Base-by-base conservation (phyloP, 1,140 invertebrate genomes). In the Eurosta solidaginis region DNA sequence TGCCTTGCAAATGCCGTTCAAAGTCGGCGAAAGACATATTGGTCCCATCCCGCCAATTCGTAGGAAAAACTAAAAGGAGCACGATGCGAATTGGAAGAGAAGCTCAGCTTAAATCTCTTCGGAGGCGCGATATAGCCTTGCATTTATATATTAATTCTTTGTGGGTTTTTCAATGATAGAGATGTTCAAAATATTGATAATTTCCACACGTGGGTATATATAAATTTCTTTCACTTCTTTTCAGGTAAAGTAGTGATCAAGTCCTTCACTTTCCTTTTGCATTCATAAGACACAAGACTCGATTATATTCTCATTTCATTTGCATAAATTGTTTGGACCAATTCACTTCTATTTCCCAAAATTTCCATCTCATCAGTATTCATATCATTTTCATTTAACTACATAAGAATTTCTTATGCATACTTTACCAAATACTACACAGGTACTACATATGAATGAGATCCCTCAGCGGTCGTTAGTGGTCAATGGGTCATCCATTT, bases 401-500 rank as follows among this genome's bases (percentile, higher is more conserved):
- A 68, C 12, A n/a, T 6, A 17, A 52, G 10, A 5, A 68, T 68
- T 68, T 68, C 59, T 36, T 68, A 42, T 68, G 6, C 33, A 40
- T 42, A 1, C 2, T 40, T 2, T n/a, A n/a, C 9, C 5, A 22
- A 40, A 36, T 7, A 1, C 3, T n/a, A 68, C 33, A 68, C 59
- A 68, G 59, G 59, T 68, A 68, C 33, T 20, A 52, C n/a, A n/a
- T n/a, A n/a, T n/a, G n/a, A n/a, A n/a, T n/a, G n/a, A 14, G 59
- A 3, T 3, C 9, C n/a, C 33, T 1, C 29, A 14, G 7, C 17
- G 59, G 36, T 68, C 59, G 59, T 68, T 68, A 68, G 59, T 68
- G 59, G 59, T 68, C 59, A 68, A 68, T 68, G 59, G 59, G 59
- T 68, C 59, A 68, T 68, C 36, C 59, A 68, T 68, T 68, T 68